phyloP scores from a whole-genome alignment of 2,797 vertebrate genomes.

The Hafferia zeledoni region DNA sequence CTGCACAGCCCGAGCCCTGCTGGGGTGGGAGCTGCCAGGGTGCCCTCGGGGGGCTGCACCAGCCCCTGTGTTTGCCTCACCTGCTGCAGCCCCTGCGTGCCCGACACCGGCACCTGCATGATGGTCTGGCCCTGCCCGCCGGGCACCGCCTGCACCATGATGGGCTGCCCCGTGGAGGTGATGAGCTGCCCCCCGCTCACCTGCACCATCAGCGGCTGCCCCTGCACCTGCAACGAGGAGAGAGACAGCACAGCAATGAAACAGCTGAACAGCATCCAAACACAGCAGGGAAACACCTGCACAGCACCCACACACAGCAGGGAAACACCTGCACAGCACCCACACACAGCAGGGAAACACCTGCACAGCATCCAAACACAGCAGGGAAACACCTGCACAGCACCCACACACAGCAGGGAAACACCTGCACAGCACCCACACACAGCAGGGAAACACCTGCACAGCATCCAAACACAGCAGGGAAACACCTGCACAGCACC shows the following conservation, averaged over 20 bases:
- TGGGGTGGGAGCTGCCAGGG: neutral
- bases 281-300: too few relatives aligned
- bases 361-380: too few relatives aligned
- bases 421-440: too few relatives aligned
- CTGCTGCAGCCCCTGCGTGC: slow-evolving; percentile 95
- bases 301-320: too few relatives aligned
- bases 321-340: too few relatives aligned
- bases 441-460: too few relatives aligned
- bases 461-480: too few relatives aligned
- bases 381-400: too few relatives aligned
- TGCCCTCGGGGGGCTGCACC: fast-evolving
- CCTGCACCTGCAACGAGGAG: slow-evolving; percentile 85
- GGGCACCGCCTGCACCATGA: slow-evolving; percentile 98
- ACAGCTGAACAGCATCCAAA: too few relatives aligned
- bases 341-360: too few relatives aligned
- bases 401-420: too few relatives aligned
- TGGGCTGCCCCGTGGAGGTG: slow-evolving; percentile 98
- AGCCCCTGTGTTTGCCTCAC: slow-evolving; percentile 63
- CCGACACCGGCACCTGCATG: slow-evolving; percentile 97
- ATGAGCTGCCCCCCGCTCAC: slow-evolving; percentile 98
- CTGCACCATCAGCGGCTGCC: slow-evolving; percentile 98
- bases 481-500: too few relatives aligned
- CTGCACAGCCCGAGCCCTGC: neutral
- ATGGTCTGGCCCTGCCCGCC: slow-evolving; percentile 97
- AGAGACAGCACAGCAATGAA: neutral